A percentile compares a stretch with the other conserved stretches of the same genome.
These are phyloP conservation scores for Habrosyne pyritoides DNA, from an alignment of 2,888 invertebrate genomes.

Conservation along the genomic window DNA sequence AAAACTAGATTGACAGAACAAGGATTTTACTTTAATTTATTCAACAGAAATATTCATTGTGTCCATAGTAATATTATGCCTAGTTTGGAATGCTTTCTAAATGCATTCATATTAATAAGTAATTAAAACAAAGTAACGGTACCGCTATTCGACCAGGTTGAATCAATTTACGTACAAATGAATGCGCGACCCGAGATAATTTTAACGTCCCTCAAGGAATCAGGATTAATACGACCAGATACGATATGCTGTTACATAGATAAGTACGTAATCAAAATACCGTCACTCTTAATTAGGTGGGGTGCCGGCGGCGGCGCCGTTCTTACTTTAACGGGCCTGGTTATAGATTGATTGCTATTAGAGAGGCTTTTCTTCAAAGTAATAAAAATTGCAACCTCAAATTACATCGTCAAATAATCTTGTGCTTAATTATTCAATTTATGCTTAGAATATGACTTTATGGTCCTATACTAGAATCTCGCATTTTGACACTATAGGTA, in stretches of 20 bases:
- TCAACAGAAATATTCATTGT: neutral
- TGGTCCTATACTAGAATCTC: too few species aligned
- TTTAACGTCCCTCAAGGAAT: constrained; percentile 55
- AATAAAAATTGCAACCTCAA: neutral
- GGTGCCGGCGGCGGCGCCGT: constrained; percentile 53
- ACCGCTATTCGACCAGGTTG: constrained; percentile 23
- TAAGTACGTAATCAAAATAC: constrained; percentile 78
- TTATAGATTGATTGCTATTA: neutral
- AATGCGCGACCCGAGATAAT: constrained; percentile 63
- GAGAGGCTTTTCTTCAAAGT: neutral
- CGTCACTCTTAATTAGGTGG: constrained; percentile 74
- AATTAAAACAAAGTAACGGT: constrained; percentile 23
- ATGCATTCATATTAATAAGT: constrained; percentile 1
- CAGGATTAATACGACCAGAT: constrained; percentile 69
- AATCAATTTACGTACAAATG: constrained; percentile 57
- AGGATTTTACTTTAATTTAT: too few species aligned
- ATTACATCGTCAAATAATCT: too few species aligned
- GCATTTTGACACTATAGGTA: too few species aligned
- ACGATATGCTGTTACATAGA: constrained; percentile 60
- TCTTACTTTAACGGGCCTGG: constrained; percentile 30
- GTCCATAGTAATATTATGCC: neutral
- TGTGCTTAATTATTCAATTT: too few species aligned
- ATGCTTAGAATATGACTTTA: too few species aligned
- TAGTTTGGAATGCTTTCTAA: neutral
- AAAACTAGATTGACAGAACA: too few species aligned